Base-by-base conservation (phyloP, 2,797 vertebrate species). In the Mastacembelus armatus region DNA sequence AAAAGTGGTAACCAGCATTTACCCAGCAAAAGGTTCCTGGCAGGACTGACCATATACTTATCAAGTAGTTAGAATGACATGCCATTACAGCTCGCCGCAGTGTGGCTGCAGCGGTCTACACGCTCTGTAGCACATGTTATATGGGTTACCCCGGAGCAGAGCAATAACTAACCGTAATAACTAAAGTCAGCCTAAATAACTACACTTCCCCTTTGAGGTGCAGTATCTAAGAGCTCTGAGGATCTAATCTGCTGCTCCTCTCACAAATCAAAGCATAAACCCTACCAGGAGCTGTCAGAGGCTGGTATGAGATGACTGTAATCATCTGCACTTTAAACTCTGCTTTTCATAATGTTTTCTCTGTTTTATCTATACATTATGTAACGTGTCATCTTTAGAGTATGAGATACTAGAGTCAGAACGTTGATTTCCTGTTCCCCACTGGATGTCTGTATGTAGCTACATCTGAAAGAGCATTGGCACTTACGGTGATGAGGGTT, bases 401-500 rank as follows among this genome's bases (percentile, higher is more conserved):
- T 16, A 19, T 40, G 49, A 59, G 50, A 27, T 2, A 48, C 66
- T 68, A 55, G 43, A 49, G 9, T 61, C 24, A 8, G 19, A 70
- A 24, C 51, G 80, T 83, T 72, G 5, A 74, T 71, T 74, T 63
- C 30, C 36, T 0, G 3, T 50, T 21, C 50, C 38, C 8, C 40
- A 19, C 36, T 35, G 21, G 24, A 58, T 27, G 5, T 54, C 40
- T 39, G n/a, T n/a, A n/a, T n/a, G n/a, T n/a, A n/a, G n/a, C n/a
- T n/a, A n/a, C n/a, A n/a, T n/a, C n/a, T 21, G 21, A 45, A 9
- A 59, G 57, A 24, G 42, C 19, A 3, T 16, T 11, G 7, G 14
- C 74, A 95, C 96, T 96, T 83, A 99, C 98, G 27, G 95, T 98
- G 85, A 95, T 94, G 71, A 98, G 92, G 18, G 95, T 96, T 85